Evolutionary conservation across 2,113 vertebrate species (phyloP), one percentile per base, ranked within the genome.

Genomic region (Osmerus eperlanus): DNA sequence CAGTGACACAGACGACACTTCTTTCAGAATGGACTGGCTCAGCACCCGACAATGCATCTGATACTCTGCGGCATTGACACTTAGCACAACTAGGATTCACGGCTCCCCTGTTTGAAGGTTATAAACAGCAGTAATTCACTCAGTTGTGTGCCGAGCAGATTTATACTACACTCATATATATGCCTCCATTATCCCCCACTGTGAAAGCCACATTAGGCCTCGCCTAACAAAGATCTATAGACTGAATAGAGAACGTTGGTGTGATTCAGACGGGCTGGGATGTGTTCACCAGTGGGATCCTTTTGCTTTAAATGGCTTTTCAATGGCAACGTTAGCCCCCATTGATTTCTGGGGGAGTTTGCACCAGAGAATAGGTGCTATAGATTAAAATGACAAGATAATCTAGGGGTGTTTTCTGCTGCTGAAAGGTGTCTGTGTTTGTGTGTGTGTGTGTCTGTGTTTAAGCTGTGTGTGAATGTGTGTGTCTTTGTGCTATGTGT

Each of bases 321-420:
- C 72, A 63, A 77, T 47, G 51, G 62, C 76, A 71, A 58, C 41
- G 23, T 71, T 72, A 73, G 41, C 61, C 66, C 36, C 54, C 73
- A 76, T 72, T 84, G 81, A 85, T 81, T 81, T 41, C 70, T 83
- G 75, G 56, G 72, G 67, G 65, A 12, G 78, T 55, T 82, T 76
- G 54, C n/a, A 36, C 59, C 14, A n/a, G 25, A 79, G 73, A 83
- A 67, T 76, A 67, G 56, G 61, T 21, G 61, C 71, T 63, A 59
- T 66, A 85, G 78, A 86, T 87, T 84, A 74, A 81, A 85, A 85
- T 81, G 76, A 88, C 77, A 87, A 85, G 53, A 83, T 82, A 80
- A 78, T 83, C 72, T 67, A 76, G 64, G 65, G 67, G 25, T 55
- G 70, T 18, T 78, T 80, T 83, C 68, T 79, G 15, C 56, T 47